Evolutionary conservation across 2,113 vertebrate genomes (phyloP), one percentile per base, ranked within the genome.

Genomic region (Sialia sialis): DNA sequence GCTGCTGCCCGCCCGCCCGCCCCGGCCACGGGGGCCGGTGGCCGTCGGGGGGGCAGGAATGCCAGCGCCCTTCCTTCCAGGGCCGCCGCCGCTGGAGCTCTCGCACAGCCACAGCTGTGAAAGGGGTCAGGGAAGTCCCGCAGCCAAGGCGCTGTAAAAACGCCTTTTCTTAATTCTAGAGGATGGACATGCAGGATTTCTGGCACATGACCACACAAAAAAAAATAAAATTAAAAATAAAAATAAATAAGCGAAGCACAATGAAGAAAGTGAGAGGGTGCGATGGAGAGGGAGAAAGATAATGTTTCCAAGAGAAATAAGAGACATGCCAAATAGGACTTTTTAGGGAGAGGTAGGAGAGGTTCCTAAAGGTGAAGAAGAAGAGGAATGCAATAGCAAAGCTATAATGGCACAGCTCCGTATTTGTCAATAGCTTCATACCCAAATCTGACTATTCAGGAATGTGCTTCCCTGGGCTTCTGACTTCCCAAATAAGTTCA

Each of bases 221-320:
- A 46, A 38, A 66, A 41, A 39, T 16, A 26, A 16, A 16, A 74
- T 39, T 39, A 69, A 59, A 46, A 9, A 19, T 32, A 51, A 56
- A 62, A 44, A 46, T 29, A 9, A 89, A 49, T 12, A 84, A 84
- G 38, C 39, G 78, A 82, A 88, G 51, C 19, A 92, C 48, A 90
- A 49, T 83, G 92, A 81, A 93, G 69, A 95, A 88, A 92, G 83
- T 58, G 63, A 88, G 89, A 93, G 81, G 63, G 69, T 81, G 34
- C 2, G 6, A 93, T 39, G 60, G 34, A 62, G 43, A 72, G 48
- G 59, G 64, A 74, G 52, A 81, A 93, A 94, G 77, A 95, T 72
- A 84, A 84, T 14, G 59, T 94, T 96, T 97, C 79, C 91, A 92
- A 83, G 27, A 90, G 51, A 95, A 97, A 85, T 51, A 39, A 73